Evolutionary conservation across 2,888 invertebrate genomes (phyloP).

Genomic region (Chalcosyrphus nemorum): DNA sequence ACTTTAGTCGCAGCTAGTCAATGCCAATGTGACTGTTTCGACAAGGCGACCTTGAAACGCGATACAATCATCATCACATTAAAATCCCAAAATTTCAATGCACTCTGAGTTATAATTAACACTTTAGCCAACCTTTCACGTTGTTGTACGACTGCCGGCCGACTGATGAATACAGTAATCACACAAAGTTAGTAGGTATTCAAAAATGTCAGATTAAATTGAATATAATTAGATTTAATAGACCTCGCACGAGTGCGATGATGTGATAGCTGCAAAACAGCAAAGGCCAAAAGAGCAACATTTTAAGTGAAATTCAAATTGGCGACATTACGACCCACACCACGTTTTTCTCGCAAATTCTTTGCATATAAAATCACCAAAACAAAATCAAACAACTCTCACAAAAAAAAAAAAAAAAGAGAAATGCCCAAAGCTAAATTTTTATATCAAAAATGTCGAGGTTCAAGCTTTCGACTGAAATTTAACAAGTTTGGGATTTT

Average conservation of each 20-base stretch:
- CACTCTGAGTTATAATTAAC: constrained; percentile 26
- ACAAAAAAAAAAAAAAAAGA: not conserved
- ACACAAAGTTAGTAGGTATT: constrained; percentile 15
- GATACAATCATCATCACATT: not conserved
- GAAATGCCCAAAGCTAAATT: constrained; percentile 31
- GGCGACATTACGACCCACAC: constrained; percentile 60
- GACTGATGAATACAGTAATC: constrained; percentile 20
- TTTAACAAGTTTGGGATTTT: constrained; percentile 14
- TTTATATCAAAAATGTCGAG: not conserved
- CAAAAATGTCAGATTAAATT: constrained; percentile 37
- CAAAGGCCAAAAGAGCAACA: constrained; percentile 31
- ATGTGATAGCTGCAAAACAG: constrained; percentile 20
- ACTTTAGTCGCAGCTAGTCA: not conserved
- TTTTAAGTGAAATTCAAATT: constrained; percentile 33
- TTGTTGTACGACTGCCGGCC: not conserved
- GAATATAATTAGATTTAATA: constrained; percentile 50
- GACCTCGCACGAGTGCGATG: constrained; percentile 12
- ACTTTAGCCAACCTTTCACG: not conserved
- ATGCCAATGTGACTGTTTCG: constrained; percentile 8
- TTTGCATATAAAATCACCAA: constrained; percentile 43
- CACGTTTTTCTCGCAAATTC: constrained; percentile 45
- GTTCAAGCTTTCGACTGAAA: not conserved
- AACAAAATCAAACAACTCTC: constrained; percentile 29
- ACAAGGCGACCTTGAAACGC: constrained; percentile 22
- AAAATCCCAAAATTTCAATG: not conserved